Evolutionary conservation across 2,888 invertebrate species (phyloP).

Genomic region (Dynastes grantii): DNA sequence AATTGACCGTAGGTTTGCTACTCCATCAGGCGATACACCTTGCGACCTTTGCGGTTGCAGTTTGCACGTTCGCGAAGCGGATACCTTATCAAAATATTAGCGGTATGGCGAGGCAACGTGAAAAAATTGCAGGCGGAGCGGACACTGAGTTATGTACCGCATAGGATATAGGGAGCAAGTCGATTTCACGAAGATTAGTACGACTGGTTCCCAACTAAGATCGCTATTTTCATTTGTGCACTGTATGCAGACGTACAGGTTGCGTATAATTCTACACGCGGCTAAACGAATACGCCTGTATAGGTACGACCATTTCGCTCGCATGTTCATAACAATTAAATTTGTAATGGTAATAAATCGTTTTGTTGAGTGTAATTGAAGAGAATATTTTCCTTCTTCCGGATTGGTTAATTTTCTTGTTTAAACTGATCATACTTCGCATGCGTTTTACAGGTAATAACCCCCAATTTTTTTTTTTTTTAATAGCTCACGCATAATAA

Average conservation of each 20-base stretch:
- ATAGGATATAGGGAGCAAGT: constrained; percentile 8
- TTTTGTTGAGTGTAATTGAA: constrained; percentile 15
- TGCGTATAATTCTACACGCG: not conserved
- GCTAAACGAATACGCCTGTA: not conserved
- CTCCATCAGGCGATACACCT: constrained; percentile 26
- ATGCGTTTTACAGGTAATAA: not conserved
- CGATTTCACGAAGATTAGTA: constrained; percentile 36
- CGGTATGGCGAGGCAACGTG: constrained; percentile 23
- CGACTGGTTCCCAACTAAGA: constrained; percentile 29
- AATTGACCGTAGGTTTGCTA: constrained; percentile 32
- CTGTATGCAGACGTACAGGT: not conserved
- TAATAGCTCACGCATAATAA: no score
- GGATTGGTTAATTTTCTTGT: not conserved
- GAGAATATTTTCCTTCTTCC: constrained; percentile 22
- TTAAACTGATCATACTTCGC: not conserved
- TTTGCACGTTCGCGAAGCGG: constrained; percentile 13
- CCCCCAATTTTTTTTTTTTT: no score
- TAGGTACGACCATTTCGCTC: not conserved
- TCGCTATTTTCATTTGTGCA: constrained; percentile 27
- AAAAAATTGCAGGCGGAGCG: constrained; percentile 33
- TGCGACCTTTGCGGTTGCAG: constrained; percentile 37
- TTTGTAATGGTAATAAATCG: constrained; percentile 18
- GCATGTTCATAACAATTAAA: constrained; percentile 16
- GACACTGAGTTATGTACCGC: constrained; percentile 32
- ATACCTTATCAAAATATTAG: constrained; percentile 44